phyloP scores from a whole-genome alignment of 2,888 invertebrate species.

The Trachelus iudaicus region DNA sequence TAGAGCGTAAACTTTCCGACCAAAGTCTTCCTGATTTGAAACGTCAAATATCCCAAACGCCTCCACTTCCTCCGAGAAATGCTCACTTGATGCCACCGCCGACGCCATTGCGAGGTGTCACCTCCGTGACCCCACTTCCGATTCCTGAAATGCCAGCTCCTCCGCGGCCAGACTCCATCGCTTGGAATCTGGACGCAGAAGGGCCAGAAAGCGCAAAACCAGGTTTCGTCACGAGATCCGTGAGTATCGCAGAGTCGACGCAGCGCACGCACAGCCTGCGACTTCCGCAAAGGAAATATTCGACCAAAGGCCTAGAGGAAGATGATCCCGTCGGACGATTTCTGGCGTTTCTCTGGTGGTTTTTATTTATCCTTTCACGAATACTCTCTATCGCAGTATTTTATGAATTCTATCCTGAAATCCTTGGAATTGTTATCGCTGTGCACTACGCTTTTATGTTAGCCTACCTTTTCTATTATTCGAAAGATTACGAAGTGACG shows the following conservation, averaged over 20 bases:
- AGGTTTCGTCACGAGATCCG: not conserved
- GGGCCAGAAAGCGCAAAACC: constrained; percentile 28
- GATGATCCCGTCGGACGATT: constrained; percentile 79
- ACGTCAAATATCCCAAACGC: constrained; percentile 55
- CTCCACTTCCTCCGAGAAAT: constrained; percentile 63
- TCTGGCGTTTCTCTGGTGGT: constrained; percentile 82
- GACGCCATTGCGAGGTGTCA: constrained; percentile 58
- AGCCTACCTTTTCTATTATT: constrained; percentile 73
- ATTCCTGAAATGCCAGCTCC: constrained; percentile 61
- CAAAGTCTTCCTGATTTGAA: too few relatives aligned
- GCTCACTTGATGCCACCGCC: constrained; percentile 57
- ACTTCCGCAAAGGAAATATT: constrained; percentile 44
- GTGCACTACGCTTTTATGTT: constrained; percentile 78
- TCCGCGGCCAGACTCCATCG: constrained; percentile 57
- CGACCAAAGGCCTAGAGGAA: constrained; percentile 76
- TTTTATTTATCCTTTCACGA: constrained; percentile 78
- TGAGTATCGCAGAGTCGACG: not conserved
- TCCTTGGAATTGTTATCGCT: constrained; percentile 64
- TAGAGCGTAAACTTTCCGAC: not conserved
- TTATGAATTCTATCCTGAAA: constrained; percentile 73
- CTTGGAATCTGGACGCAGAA: constrained; percentile 37
- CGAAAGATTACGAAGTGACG: constrained; percentile 71
- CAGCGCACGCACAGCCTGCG: constrained; percentile 8
- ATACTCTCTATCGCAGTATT: constrained; percentile 78
- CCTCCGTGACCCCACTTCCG: constrained; percentile 52